phyloP scores from a whole-genome alignment of 2,888 invertebrate genomes.

The Conomelus anceps region DNA sequence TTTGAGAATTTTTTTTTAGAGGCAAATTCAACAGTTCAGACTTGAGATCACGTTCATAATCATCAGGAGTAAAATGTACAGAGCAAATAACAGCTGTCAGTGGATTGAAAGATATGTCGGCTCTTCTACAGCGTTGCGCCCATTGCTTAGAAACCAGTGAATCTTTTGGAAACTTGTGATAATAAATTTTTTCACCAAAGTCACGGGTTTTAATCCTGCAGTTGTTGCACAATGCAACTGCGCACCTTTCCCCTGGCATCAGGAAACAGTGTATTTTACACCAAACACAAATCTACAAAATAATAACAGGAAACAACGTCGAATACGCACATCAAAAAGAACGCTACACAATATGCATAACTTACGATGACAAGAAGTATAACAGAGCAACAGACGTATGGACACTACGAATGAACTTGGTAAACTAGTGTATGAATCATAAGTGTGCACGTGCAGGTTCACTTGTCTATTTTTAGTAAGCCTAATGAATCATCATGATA shows the following conservation, averaged over 20 bases:
- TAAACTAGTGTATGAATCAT: too few relatives aligned
- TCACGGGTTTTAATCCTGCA: not conserved
- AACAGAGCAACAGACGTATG: too few relatives aligned
- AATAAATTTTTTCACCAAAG: not conserved
- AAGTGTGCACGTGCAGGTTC: too few relatives aligned
- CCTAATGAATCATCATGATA: too few relatives aligned
- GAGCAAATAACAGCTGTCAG: constrained; percentile 3
- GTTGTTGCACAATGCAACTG: constrained; percentile 11
- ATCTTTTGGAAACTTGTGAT: constrained; percentile 17
- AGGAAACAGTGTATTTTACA: too few relatives aligned
- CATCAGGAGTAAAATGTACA: constrained; percentile 5
- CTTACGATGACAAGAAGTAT: too few relatives aligned
- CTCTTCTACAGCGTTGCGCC: constrained; percentile 12
- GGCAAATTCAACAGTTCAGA: constrained; percentile 16
- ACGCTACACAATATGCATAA: too few relatives aligned
- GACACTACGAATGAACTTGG: too few relatives aligned
- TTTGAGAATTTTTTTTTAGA: constrained; percentile 8
- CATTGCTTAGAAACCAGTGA: constrained; percentile 1
- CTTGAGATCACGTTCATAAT: constrained; percentile 16
- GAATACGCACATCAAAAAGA: too few relatives aligned
- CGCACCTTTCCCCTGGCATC: constrained; percentile 8
- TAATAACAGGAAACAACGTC: too few relatives aligned
- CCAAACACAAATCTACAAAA: too few relatives aligned
- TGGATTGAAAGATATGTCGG: constrained; percentile 6
- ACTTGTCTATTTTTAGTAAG: too few relatives aligned